Conservation (phyloP, 53 echinoderm and acorn worm genomes). For the Actinopyga echinites region DNA sequence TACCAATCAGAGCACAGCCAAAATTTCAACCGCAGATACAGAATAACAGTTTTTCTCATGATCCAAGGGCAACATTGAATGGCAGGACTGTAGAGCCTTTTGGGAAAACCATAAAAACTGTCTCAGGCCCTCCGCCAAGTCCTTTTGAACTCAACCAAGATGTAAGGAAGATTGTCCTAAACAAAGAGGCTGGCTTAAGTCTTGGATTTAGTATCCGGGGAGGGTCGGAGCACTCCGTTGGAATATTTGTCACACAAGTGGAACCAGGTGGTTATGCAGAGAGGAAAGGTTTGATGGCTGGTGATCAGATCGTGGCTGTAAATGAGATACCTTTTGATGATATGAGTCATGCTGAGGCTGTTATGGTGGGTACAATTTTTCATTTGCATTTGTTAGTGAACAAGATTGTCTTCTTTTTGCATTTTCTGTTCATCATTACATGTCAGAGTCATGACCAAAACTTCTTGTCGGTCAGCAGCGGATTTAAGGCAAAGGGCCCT, state of each 20-base stretch:
- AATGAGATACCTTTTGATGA: constrained; percentile 92
- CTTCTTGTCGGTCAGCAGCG: no score
- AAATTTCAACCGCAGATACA: no score
- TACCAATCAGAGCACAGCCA: constrained; percentile 30
- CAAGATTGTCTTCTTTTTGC: no score
- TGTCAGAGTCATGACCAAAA: no score
- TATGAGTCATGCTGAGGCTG: constrained; percentile 82
- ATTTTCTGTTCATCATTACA: no score
- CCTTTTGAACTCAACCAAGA: constrained; percentile 60
- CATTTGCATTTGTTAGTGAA: no score
- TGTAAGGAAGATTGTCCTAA: constrained; percentile 60
- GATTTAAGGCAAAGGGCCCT: no score
- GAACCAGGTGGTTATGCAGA: constrained; percentile 80
- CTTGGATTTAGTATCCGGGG: constrained; percentile 92
- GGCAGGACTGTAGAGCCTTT: constrained; percentile 65
- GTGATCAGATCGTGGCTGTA: constrained; percentile 85
- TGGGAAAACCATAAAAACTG: constrained; percentile 66
- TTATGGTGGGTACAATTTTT: constrained; percentile 88
- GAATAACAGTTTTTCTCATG: not conserved
- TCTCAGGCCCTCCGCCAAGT: constrained; percentile 43
- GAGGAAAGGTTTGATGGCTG: constrained; percentile 69
- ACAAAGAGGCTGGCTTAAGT: constrained; percentile 47
- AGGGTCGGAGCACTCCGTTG: constrained; percentile 88
- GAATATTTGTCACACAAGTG: constrained; percentile 88
- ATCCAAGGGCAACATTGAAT: not conserved